phyloP scores from a whole-genome alignment of 1,140 invertebrate genomes.

The Drosophila fuyamai region DNA sequence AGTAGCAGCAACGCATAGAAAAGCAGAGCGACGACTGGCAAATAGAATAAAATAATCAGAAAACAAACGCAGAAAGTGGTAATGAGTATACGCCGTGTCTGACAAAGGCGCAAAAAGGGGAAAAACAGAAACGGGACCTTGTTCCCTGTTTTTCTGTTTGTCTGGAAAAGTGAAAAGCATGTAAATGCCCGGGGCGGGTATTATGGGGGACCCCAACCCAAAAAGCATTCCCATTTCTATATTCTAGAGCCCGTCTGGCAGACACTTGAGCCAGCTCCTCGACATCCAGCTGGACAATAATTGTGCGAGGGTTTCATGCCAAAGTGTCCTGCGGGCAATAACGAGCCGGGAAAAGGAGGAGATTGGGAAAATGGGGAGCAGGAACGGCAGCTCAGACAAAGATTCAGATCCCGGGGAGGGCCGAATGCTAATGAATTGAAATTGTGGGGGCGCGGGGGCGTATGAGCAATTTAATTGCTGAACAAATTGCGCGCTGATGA shows the following conservation, averaged over 20 bases:
- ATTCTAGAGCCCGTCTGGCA: conserved; percentile 35
- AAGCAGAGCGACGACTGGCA: conserved; percentile 49
- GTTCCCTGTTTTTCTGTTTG: conserved; percentile 46
- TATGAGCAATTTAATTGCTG: conserved; percentile 74
- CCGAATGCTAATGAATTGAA: conserved; percentile 80
- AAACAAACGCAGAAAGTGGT: conserved; percentile 72
- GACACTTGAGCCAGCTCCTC: conserved; percentile 59
- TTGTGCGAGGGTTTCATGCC: conserved; percentile 50
- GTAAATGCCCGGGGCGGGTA: conserved; percentile 65
- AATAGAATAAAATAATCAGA: conserved; percentile 78
- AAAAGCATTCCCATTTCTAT: conserved; percentile 3
- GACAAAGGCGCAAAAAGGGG: conserved; percentile 26
- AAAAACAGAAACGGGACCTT: conserved; percentile 4
- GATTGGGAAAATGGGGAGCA: conserved; percentile 12
- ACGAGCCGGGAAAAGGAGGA: not conserved
- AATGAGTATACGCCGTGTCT: conserved; percentile 72
- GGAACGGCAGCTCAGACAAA: conserved; percentile 36
- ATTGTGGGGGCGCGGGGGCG: conserved; percentile 48
- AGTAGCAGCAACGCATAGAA: conserved; percentile 19
- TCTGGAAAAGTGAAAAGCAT: conserved; percentile 77
- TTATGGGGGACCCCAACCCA: conserved; percentile 23
- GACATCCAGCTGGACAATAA: conserved; percentile 49
- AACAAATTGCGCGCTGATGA: conserved; percentile 52
- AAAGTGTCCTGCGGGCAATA: conserved; percentile 55
- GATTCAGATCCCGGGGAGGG: conserved; percentile 7